These are phyloP conservation scores for Apamea monoglypha DNA, from an alignment of 2,888 invertebrate genomes.

Conservation along the genomic window DNA sequence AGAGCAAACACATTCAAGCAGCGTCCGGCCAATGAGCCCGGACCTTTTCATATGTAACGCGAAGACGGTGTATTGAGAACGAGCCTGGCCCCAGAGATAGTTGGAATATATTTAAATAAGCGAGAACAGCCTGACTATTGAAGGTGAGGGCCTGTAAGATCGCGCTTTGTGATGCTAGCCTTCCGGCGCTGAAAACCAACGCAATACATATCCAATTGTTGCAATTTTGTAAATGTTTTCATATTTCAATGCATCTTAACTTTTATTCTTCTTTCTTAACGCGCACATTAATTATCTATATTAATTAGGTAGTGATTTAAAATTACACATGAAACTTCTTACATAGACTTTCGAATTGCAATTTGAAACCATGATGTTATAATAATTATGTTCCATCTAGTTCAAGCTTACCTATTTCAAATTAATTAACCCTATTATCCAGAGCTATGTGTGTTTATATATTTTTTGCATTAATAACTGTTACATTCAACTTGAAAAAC, in stretches of 20 bases:
- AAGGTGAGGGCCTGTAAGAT: constrained; percentile 58
- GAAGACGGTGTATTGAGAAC: constrained; percentile 65
- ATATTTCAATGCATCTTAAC: not conserved
- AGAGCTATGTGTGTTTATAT: not conserved
- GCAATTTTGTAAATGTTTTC: not conserved
- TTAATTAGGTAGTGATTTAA: not conserved
- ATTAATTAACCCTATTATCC: not conserved
- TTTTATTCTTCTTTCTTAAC: not conserved
- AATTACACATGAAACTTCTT: not conserved
- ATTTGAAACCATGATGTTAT: not conserved
- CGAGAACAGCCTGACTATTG: constrained; percentile 66
- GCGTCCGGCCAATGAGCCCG: constrained; percentile 51
- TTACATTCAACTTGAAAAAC: not conserved
- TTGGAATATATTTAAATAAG: constrained; percentile 71
- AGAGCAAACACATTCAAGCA: constrained; percentile 42
- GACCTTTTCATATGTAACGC: constrained; percentile 64
- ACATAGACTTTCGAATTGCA: not conserved
- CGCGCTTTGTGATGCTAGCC: constrained; percentile 29
- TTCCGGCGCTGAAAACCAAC: not conserved
- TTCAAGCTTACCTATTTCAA: not conserved
- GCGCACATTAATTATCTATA: not conserved
- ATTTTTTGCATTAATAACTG: not conserved
- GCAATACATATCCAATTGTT: not conserved
- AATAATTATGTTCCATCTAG: not conserved
- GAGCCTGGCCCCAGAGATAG: constrained; percentile 64